Percentiles rank a stretch among this genome's conserved stretches.
Conservation (phyloP, 64 coral and sea anemone species). For the Porites lutea region DNA sequence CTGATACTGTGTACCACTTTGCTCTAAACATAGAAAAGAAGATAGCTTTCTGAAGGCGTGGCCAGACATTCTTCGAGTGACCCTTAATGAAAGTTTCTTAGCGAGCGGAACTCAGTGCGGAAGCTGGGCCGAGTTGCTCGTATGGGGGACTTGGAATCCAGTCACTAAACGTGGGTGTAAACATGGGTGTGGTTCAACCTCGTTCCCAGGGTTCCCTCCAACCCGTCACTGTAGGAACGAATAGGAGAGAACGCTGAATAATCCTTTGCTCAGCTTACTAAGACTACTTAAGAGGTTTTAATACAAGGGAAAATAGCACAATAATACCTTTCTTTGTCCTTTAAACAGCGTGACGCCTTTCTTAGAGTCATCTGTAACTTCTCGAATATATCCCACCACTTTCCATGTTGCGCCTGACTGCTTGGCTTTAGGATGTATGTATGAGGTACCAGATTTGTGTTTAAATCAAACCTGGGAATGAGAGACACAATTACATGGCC, state of each 20-base stretch:
- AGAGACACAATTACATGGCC: neutral
- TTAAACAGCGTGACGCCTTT: slow-evolving; percentile 9
- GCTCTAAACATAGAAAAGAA: neutral
- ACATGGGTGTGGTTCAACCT: no score
- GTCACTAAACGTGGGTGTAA: no score
- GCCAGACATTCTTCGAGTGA: neutral
- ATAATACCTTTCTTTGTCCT: slow-evolving; percentile 6
- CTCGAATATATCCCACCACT: slow-evolving; percentile 8
- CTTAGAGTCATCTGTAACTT: slow-evolving; percentile 2
- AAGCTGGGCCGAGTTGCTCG: no score
- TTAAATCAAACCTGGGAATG: slow-evolving; percentile 7
- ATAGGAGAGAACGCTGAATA: no score
- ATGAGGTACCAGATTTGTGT: neutral
- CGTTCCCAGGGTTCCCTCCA: no score
- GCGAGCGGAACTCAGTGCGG: no score
- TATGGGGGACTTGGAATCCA: no score
- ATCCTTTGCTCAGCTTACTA: no score
- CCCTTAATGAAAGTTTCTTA: no score
- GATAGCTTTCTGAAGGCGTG: neutral
- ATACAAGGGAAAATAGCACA: neutral
- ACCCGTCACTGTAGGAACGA: no score
- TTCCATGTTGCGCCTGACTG: neutral
- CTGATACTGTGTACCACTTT: slow-evolving; percentile 3
- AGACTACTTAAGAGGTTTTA: no score
- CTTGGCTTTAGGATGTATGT: slow-evolving; percentile 1